A percentile compares a stretch with the other conserved stretches of the same genome.
phyloP scores from a whole-genome alignment of 2,888 invertebrate genomes.

The Zeuzera pyrina region DNA sequence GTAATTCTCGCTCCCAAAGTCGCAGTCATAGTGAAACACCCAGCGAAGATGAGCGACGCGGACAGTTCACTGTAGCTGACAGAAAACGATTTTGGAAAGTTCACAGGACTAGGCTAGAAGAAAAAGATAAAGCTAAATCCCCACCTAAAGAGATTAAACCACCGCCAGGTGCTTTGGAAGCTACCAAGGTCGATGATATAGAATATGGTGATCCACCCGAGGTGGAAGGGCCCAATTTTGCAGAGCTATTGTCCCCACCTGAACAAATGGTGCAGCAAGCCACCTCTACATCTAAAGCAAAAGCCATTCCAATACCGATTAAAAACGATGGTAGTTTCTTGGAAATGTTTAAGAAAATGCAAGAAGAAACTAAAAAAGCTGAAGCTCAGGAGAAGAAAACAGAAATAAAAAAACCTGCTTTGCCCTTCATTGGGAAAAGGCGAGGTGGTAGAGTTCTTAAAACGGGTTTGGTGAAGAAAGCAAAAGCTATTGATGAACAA shows the following conservation, averaged over 20 bases:
- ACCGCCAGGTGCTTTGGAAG: constrained; percentile 53
- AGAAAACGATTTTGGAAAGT: constrained; percentile 61
- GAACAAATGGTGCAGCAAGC: constrained; percentile 35
- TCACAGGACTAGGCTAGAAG: constrained; percentile 41
- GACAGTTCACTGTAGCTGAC: constrained; percentile 62
- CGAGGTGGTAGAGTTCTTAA: constrained; percentile 90
- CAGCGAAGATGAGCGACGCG: constrained; percentile 55
- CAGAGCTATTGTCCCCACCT: constrained; percentile 39
- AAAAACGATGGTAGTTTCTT: constrained; percentile 93
- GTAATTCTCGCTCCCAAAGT: constrained; percentile 32
- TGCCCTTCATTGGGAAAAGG: constrained; percentile 81
- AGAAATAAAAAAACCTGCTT: constrained; percentile 52
- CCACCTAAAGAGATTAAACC: constrained; percentile 52
- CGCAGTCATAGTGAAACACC: constrained; percentile 33
- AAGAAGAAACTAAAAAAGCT: constrained; percentile 73
- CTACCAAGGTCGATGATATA: constrained; percentile 43
- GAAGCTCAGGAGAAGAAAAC: constrained; percentile 48
- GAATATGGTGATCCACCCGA: constrained; percentile 62
- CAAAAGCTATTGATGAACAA: constrained; percentile 77
- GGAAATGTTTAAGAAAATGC: constrained; percentile 94
- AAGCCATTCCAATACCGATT: constrained; percentile 76
- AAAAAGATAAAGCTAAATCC: constrained; percentile 30
- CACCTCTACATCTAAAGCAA: constrained; percentile 57
- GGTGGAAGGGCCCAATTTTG: constrained; percentile 60
- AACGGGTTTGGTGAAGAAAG: constrained; percentile 92